Percentiles rank a stretch among this genome's conserved stretches.
Evolutionary conservation across 1,140 invertebrate genomes (phyloP).

Genomic region (Aphaenogaster ashmeadi): DNA sequence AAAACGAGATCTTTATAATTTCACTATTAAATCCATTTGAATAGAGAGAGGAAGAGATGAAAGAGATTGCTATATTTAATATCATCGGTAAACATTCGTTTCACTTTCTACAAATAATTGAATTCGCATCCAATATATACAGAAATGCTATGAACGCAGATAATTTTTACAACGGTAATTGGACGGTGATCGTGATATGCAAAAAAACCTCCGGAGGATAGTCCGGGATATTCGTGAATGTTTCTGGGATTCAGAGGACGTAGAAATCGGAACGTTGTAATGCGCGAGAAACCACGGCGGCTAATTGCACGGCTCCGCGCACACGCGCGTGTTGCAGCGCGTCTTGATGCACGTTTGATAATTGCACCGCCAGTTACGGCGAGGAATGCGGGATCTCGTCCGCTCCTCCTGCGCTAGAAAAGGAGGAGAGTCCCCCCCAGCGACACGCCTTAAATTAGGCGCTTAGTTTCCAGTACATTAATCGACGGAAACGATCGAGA

Average conservation of each 20-base stretch:
- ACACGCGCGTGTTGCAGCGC: constrained; percentile 1
- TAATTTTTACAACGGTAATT: background rate
- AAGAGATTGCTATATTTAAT: background rate
- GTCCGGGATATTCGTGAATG: constrained; percentile 8
- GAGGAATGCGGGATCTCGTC: constrained; percentile 27
- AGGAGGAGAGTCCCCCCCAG: background rate
- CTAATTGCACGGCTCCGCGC: constrained; percentile 43
- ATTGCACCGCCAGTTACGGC: constrained; percentile 54
- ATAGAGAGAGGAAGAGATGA: background rate
- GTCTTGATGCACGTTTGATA: constrained; percentile 51
- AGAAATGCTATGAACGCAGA: background rate
- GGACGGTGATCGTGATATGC: background rate
- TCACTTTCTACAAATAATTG: background rate
- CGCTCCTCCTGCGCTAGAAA: constrained; percentile 32
- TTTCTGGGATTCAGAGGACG: background rate
- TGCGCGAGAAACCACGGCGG: constrained; percentile 26
- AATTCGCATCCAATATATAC: background rate
- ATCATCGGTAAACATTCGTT: background rate
- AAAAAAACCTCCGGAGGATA: background rate
- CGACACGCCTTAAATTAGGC: constrained; percentile 74
- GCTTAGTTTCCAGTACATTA: constrained; percentile 77
- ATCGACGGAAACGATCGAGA: constrained; percentile 75
- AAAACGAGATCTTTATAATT: background rate
- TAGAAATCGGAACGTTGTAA: constrained; percentile 41
- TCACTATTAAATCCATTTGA: background rate